phyloP scores from a whole-genome alignment of 2,888 invertebrate genomes.

The Drosophila aldrichi region DNA sequence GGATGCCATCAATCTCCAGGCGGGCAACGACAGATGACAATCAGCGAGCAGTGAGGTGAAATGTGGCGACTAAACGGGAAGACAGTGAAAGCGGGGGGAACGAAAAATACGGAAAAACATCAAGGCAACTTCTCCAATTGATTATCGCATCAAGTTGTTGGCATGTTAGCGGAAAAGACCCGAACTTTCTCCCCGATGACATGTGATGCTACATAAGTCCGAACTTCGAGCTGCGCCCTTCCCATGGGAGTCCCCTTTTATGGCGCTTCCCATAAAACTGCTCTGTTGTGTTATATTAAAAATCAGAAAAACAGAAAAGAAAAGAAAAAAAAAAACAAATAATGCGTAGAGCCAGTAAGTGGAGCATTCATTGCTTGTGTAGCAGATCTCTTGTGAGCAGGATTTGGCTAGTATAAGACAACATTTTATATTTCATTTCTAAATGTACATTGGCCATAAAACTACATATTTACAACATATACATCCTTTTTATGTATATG shows the following conservation, averaged over 20 bases:
- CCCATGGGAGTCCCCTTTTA: slow-evolving; percentile 43
- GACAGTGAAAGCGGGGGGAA: neutral
- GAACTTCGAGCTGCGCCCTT: slow-evolving; percentile 26
- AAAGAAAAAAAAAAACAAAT: neutral
- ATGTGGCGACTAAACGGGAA: neutral
- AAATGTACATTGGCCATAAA: slow-evolving; percentile 15
- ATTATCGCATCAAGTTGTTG: slow-evolving; percentile 65
- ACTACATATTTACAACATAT: neutral
- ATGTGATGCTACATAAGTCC: slow-evolving; percentile 22
- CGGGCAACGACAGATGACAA: slow-evolving; percentile 59
- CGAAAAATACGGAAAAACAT: slow-evolving; percentile 5
- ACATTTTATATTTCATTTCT: slow-evolving; percentile 9
- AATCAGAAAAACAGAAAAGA: slow-evolving; percentile 10
- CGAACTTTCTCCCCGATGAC: slow-evolving; percentile 19
- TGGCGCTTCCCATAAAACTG: slow-evolving; percentile 38
- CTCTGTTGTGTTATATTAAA: slow-evolving; percentile 5
- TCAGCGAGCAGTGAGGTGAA: slow-evolving; percentile 26
- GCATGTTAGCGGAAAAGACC: slow-evolving; percentile 30
- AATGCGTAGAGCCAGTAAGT: slow-evolving; percentile 14
- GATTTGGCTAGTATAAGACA: neutral
- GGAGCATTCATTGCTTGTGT: slow-evolving; percentile 16
- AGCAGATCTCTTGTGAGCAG: neutral
- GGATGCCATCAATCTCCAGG: slow-evolving; percentile 67
- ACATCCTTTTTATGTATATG: neutral
- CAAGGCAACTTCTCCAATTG: slow-evolving; percentile 52